Evolutionary conservation across 2,113 vertebrate genomes (phyloP), one percentile per base, ranked within the genome.

Genomic region (Microcebus jonahi): DNA sequence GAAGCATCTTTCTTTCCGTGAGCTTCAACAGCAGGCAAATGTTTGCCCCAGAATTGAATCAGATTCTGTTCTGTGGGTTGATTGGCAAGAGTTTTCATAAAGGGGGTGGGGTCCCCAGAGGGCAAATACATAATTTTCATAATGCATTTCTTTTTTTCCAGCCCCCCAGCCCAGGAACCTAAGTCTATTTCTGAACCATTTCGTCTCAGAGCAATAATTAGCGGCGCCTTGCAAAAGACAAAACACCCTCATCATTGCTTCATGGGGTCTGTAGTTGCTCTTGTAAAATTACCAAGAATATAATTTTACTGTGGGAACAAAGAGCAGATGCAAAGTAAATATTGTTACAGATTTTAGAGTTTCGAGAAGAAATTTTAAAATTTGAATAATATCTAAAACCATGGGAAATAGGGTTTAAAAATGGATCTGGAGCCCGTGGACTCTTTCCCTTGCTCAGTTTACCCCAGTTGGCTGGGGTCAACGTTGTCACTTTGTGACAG

Each of bases 291-390:
- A 98, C 98, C 97, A 96, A 96, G 96, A 98, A 98, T 88, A 96
- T 97, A 92, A 96, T 98, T 98, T 98, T 96, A 97, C 96, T 97
- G 94, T 92, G 97, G 97, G 98, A 98, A 98, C 98, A 98, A 98
- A 98, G 98, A 98, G 92, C 96, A 93, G 97, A 98, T 98, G 97
- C 98, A 98, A 98, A 98, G 98, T 98, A 98, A 98, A 98, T 98
- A 98, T 98, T 98, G 97, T 98, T 98, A 98, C 45, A 91, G 98
- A 91, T 96, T 98, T 98, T 98, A 91, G 96, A 95, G 84, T 98
- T 97, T 97, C 27, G 70, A 97, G 67, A 86, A 88, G 53, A 98
- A 96, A 96, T 92, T 97, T 98, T 96, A 76, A 63, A 98, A 63
- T 59, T 21, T 68, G 96, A 98, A 97, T 97, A 97, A 89, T 14